Evolutionary conservation across 2,888 invertebrate species (phyloP).

Genomic region (Linnaemya tessellans): DNA sequence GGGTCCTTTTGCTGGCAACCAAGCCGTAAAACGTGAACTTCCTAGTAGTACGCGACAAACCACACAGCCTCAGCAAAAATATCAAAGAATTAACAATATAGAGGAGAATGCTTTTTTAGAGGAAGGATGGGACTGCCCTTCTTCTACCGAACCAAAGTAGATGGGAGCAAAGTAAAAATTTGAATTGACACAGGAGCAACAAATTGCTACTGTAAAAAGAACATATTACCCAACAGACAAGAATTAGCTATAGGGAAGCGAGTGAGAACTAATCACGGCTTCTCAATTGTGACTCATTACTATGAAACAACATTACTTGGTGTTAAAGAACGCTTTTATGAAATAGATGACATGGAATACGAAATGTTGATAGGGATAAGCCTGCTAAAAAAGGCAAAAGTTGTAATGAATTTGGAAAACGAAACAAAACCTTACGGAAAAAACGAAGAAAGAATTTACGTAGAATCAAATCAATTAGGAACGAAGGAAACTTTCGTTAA

Average conservation of each 20-base stretch:
- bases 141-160: background rate
- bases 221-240: constrained; percentile 19
- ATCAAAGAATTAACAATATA: constrained; percentile 13
- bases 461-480: too few species aligned
- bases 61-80: background rate
- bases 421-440: too few species aligned
- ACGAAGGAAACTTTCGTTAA: constrained; percentile 13
- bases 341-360: too few species aligned
- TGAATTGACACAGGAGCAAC: constrained; percentile 51
- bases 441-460: constrained; percentile 50
- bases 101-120: too few species aligned
- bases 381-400: too few species aligned
- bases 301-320: too few species aligned
- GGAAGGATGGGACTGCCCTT: constrained; percentile 7
- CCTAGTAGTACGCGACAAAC: background rate
- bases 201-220: constrained; percentile 51
- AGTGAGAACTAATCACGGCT: constrained; percentile 24
- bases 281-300: too few species aligned
- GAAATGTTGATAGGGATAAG: too few species aligned
- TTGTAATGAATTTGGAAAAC: constrained; percentile 57
- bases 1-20: too few species aligned
- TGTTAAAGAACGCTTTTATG: too few species aligned
- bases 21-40: background rate
- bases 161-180: constrained; percentile 22
- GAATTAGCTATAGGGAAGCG: constrained; percentile 36